phyloP scores from a whole-genome alignment of 2,113 vertebrate species.

The Nesogale talazaci region DNA sequence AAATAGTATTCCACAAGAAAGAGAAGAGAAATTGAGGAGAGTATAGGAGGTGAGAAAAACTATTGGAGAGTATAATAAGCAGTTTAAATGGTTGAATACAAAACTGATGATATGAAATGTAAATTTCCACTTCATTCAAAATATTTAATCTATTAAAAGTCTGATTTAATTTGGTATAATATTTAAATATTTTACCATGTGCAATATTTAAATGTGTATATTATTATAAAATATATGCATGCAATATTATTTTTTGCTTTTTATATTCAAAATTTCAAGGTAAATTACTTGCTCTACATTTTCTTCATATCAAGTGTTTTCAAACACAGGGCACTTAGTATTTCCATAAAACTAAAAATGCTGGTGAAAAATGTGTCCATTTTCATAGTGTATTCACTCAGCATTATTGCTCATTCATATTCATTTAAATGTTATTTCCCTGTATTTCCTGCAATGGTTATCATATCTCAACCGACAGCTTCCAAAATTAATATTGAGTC shows the following conservation, averaged over 20 bases:
- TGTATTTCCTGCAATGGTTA: constrained; percentile 53
- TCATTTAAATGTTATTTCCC: constrained; percentile 63
- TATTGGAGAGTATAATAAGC: too few species aligned
- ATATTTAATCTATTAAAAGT: not conserved
- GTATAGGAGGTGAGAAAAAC: too few species aligned
- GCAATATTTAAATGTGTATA: too few species aligned
- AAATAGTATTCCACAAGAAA: too few species aligned
- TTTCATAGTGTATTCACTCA: constrained; percentile 59
- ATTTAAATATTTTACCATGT: too few species aligned
- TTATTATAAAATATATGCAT: not conserved
- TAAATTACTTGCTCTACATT: constrained; percentile 10
- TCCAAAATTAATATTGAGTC: constrained; percentile 66
- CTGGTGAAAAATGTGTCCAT: constrained; percentile 48
- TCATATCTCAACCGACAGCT: constrained; percentile 64
- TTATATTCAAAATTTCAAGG: constrained; percentile 2
- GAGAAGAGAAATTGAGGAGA: too few species aligned
- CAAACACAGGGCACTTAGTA: constrained; percentile 37
- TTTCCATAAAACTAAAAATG: constrained; percentile 69
- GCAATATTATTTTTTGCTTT: constrained; percentile 27
- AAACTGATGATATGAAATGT: too few species aligned
- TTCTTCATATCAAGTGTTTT: constrained; percentile 10
- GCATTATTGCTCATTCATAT: constrained; percentile 64
- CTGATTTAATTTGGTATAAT: too few species aligned
- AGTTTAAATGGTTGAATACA: too few species aligned
- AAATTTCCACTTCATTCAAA: not conserved